These are phyloP conservation scores for Helarctos malayanus DNA, from an alignment of 2,797 vertebrate species.

Conservation along the genomic window DNA sequence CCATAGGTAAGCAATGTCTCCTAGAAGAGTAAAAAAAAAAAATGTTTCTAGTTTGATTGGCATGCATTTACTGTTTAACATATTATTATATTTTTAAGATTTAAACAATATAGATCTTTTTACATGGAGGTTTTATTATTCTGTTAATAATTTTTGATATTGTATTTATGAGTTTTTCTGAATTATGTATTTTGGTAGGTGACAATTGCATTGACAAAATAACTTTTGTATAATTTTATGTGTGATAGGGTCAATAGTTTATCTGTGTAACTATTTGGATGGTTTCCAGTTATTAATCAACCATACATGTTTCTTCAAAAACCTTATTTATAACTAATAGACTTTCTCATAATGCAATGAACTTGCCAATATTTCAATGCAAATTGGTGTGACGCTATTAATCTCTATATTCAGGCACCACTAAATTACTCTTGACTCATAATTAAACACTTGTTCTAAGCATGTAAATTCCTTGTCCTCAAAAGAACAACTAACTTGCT, in stretches of 20 bases:
- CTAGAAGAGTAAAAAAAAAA: background rate
- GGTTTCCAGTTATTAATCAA: conserved; percentile 53
- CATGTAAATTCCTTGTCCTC: conserved; percentile 46
- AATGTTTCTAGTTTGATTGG: background rate
- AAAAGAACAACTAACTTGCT: conserved; percentile 24
- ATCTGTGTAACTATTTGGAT: background rate
- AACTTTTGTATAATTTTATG: background rate
- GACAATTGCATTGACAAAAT: conserved; percentile 1
- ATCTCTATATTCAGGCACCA: background rate
- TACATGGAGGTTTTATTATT: background rate
- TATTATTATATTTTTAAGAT: background rate
- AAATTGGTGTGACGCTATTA: conserved; percentile 65
- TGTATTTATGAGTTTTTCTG: background rate
- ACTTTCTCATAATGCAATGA: conserved; percentile 38
- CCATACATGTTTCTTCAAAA: conserved; percentile 2
- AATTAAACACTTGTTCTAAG: conserved; percentile 61
- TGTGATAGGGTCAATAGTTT: background rate
- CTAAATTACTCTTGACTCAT: conserved; percentile 64
- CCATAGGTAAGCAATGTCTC: background rate
- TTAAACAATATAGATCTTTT: background rate
- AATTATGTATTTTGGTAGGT: background rate
- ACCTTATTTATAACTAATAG: conserved; percentile 54
- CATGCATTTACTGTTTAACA: background rate
- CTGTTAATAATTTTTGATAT: background rate
- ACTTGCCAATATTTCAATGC: conserved; percentile 66